Evolutionary conservation across 64 coral and sea anemone genomes (phyloP).

Genomic region (Anthopleura sola): DNA sequence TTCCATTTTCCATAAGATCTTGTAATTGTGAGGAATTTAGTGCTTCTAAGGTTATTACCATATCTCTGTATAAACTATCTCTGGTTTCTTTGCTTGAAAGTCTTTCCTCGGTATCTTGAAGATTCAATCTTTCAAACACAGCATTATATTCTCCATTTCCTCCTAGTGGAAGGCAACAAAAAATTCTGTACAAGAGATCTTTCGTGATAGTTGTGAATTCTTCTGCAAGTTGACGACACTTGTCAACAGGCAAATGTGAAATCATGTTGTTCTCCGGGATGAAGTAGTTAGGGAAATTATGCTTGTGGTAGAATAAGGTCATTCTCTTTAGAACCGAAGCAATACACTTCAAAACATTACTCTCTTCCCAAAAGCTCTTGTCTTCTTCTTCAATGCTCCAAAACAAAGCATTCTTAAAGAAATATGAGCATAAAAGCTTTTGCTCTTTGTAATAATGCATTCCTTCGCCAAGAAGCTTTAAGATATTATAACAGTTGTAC

Average conservation of each 20-base stretch:
- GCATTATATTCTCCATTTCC: not conserved
- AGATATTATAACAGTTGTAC: conserved; percentile 16
- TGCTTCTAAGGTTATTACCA: not conserved
- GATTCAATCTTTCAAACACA: not conserved
- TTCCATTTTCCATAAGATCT: not conserved
- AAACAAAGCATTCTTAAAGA: conserved; percentile 32
- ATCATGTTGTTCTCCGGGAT: conserved; percentile 26
- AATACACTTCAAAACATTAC: conserved; percentile 1
- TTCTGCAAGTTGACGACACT: not conserved
- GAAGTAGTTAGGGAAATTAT: conserved; percentile 30
- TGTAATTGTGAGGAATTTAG: not conserved
- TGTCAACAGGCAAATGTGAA: not conserved
- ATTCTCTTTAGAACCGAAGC: not conserved
- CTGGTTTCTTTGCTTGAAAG: not conserved
- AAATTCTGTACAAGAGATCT: not conserved
- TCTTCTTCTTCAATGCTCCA: conserved; percentile 23
- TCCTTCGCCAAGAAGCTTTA: conserved; percentile 8
- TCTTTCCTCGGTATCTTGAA: not conserved
- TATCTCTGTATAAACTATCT: not conserved
- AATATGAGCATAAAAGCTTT: conserved; percentile 33
- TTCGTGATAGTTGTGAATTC: not conserved
- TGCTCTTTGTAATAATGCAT: not conserved
- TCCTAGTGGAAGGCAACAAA: not conserved
- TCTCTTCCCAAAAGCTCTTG: not conserved
- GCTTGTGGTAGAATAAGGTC: not conserved